Percentiles rank a stretch among this genome's conserved stretches.
Conservation (phyloP, 2,113 vertebrate species). For the Damaliscus lunatus region DNA sequence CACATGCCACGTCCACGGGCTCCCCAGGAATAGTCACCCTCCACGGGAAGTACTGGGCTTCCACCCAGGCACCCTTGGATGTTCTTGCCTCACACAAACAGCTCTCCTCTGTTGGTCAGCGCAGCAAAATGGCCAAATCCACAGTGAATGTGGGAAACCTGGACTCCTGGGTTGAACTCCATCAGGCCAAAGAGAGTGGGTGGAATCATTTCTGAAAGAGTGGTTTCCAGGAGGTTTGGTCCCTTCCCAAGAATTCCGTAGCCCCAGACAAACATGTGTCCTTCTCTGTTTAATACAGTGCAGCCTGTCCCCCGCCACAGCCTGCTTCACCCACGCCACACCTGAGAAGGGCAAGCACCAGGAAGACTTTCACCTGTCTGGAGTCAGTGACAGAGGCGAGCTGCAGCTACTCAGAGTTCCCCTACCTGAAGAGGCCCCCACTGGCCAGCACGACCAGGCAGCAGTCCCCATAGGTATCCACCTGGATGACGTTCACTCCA, state of each 20-base stretch:
- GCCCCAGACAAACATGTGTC: constrained; percentile 92
- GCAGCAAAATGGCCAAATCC: constrained; percentile 94
- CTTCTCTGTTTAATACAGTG: constrained; percentile 81
- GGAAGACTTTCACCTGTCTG: constrained; percentile 92
- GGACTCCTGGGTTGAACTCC: constrained; percentile 81
- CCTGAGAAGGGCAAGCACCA: constrained; percentile 85
- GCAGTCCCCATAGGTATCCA: constrained; percentile 91
- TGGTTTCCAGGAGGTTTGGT: constrained; percentile 87
- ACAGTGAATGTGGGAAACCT: constrained; percentile 83
- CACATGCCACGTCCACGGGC: constrained; percentile 91
- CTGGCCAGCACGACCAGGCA: constrained; percentile 92
- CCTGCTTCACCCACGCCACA: constrained; percentile 89
- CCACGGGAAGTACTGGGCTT: constrained; percentile 97
- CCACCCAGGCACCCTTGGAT: constrained; percentile 92
- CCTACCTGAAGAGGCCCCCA: constrained; percentile 92
- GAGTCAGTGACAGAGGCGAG: constrained; percentile 88
- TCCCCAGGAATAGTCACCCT: constrained; percentile 92
- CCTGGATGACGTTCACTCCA: constrained; percentile 87
- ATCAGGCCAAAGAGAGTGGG: constrained; percentile 88
- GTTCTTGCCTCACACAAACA: constrained; percentile 98
- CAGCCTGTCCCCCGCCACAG: constrained; percentile 90
- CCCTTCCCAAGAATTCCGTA: constrained; percentile 98
- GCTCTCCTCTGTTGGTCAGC: constrained; percentile 89
- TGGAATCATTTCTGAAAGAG: constrained; percentile 90
- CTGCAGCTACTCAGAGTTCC: constrained; percentile 93